phyloP scores from a whole-genome alignment of 2,113 vertebrate genomes.

The Nycticebus coucang region DNA sequence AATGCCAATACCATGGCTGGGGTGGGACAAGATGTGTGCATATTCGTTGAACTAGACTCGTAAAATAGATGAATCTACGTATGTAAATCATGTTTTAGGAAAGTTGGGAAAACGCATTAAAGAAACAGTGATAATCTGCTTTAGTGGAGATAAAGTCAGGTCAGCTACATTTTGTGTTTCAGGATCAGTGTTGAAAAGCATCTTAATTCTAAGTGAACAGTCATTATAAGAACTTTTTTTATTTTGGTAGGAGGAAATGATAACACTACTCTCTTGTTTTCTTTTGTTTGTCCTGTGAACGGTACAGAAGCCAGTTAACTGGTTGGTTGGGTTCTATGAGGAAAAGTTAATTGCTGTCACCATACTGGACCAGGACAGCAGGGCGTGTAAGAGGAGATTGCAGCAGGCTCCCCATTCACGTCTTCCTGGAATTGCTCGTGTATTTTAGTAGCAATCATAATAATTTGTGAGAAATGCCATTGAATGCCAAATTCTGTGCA shows the following conservation, averaged over 20 bases:
- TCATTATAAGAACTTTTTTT: background rate
- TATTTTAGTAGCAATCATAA: conserved; percentile 13
- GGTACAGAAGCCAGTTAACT: background rate
- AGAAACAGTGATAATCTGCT: background rate
- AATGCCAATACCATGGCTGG: background rate
- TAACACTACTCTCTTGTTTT: background rate
- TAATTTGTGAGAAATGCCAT: conserved; percentile 38
- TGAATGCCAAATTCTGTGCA: conserved; percentile 37
- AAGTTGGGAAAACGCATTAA: background rate
- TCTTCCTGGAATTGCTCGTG: conserved; percentile 8
- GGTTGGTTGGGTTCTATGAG: background rate
- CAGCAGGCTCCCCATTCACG: background rate
- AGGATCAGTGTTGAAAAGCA: background rate
- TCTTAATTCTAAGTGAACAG: background rate
- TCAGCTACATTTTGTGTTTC: background rate
- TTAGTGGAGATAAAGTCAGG: background rate
- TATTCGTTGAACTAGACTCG: background rate
- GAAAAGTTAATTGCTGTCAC: background rate
- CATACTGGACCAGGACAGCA: background rate
- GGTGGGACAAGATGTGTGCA: background rate
- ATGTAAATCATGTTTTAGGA: background rate
- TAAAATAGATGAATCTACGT: background rate
- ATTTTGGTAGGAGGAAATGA: background rate
- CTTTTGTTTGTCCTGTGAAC: background rate
- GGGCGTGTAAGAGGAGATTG: background rate